These are phyloP conservation scores for Leucoraja erinaceus DNA, from an alignment of 2,113 vertebrate genomes.

Conservation along the genomic window DNA sequence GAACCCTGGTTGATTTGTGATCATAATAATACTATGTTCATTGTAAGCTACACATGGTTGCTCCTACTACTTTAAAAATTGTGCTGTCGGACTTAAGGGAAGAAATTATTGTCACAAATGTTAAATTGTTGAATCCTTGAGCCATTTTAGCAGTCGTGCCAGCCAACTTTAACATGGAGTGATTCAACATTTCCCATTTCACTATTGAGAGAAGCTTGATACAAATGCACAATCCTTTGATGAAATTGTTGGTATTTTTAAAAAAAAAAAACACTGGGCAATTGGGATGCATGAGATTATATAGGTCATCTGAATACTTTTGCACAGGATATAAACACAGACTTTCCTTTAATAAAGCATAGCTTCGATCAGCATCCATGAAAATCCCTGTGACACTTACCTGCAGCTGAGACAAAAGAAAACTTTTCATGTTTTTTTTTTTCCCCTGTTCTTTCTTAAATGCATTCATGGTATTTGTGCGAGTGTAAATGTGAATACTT, in stretches of 20 bases:
- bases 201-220: background rate
- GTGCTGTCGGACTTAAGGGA: background rate
- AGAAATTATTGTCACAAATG: background rate
- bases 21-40: background rate
- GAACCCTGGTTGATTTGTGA: background rate
- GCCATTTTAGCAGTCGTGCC: background rate
- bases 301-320: background rate
- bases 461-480: background rate
- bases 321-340: background rate
- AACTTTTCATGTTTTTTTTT: background rate
- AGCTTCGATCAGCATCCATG: too few relatives aligned
- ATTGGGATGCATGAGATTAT: background rate
- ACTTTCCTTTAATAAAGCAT: too few relatives aligned
- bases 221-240: background rate
- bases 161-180: background rate
- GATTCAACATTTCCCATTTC: background rate
- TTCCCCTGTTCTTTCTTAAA: background rate
- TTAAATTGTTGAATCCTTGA: background rate
- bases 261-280: background rate
- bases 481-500: background rate
- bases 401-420: too few relatives aligned
- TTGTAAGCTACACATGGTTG: background rate
- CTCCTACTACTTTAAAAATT: background rate
- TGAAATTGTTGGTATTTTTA: background rate
- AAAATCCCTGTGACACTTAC: background rate